Percentiles rank a stretch among this genome's conserved stretches.
These are phyloP conservation scores for Carollia perspicillata DNA, from an alignment of 2,113 vertebrate species.

Conservation along the genomic window DNA sequence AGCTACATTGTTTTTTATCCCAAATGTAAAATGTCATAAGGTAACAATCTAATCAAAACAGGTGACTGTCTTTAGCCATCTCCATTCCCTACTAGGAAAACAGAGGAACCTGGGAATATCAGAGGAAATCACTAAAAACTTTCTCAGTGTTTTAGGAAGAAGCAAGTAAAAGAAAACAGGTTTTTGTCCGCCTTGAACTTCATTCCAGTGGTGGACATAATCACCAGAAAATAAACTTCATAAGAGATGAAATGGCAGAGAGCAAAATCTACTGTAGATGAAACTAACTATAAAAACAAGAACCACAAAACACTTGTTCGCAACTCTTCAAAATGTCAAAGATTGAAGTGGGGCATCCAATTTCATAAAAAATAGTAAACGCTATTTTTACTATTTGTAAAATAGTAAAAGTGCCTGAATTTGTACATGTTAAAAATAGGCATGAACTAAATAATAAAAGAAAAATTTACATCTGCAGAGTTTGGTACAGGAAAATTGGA, in stretches of 20 bases:
- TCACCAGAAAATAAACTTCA: not conserved
- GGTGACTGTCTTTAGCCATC: not conserved
- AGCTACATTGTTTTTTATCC: not conserved
- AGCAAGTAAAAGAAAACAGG: not conserved
- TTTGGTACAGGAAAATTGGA: not conserved
- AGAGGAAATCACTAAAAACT: not conserved
- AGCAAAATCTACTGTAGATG: not conserved
- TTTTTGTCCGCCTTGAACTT: not conserved
- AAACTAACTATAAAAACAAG: not conserved
- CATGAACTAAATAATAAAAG: not conserved
- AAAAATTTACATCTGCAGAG: not conserved
- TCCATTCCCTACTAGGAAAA: not conserved
- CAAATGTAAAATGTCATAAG: not conserved
- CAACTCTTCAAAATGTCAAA: not conserved
- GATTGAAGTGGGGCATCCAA: not conserved
- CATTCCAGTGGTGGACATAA: not conserved
- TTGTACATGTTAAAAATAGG: not conserved
- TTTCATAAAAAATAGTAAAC: not conserved
- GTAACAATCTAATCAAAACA: not conserved
- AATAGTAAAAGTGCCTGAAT: not conserved
- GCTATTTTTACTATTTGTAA: too few relatives aligned
- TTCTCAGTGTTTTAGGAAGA: not conserved
- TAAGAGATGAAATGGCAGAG: not conserved
- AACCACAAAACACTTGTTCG: not conserved
- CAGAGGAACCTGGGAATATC: not conserved